A percentile compares a stretch with the other conserved stretches of the same genome.
Conservation (phyloP, 2,888 invertebrate species). For the Mesorhabditis sp. region DNA sequence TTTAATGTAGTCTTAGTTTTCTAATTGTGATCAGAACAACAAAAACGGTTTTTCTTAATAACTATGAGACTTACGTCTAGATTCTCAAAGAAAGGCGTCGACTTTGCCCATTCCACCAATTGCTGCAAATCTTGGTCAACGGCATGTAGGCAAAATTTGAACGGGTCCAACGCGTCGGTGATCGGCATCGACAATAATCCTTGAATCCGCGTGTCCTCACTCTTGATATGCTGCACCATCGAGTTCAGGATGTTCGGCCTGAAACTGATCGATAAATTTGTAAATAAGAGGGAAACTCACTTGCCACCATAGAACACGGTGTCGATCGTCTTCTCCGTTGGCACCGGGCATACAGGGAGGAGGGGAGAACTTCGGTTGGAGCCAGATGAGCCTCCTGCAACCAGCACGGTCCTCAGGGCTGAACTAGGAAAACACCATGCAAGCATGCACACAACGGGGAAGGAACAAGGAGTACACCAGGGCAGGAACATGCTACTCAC, state of each 20-base stretch:
- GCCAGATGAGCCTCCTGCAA: constrained; percentile 8
- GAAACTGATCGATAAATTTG: not conserved
- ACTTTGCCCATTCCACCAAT: constrained; percentile 43
- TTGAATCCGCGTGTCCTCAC: constrained; percentile 8
- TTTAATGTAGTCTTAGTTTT: too few relatives aligned
- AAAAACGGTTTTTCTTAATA: too few relatives aligned
- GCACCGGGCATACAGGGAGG: constrained; percentile 52
- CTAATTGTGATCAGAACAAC: too few relatives aligned
- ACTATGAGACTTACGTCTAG: constrained; percentile 9
- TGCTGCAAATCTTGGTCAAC: constrained; percentile 41
- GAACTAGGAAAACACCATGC: not conserved
- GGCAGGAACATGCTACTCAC: constrained; percentile 6
- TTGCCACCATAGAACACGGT: constrained; percentile 37
- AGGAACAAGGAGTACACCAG: not conserved
- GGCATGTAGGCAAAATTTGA: constrained; percentile 28
- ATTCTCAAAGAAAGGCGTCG: constrained; percentile 38
- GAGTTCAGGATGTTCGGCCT: constrained; percentile 3
- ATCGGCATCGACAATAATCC: not conserved
- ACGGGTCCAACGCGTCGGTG: constrained; percentile 8
- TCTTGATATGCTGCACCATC: constrained; percentile 6
- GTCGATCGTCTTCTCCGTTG: constrained; percentile 53
- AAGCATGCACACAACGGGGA: not conserved
- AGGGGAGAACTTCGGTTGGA: constrained; percentile 34
- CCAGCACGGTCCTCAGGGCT: constrained; percentile 3
- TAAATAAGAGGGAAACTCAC: not conserved